Evolutionary conservation across 2,797 vertebrate genomes (phyloP).

Genomic region (Rhinogobio ventralis): DNA sequence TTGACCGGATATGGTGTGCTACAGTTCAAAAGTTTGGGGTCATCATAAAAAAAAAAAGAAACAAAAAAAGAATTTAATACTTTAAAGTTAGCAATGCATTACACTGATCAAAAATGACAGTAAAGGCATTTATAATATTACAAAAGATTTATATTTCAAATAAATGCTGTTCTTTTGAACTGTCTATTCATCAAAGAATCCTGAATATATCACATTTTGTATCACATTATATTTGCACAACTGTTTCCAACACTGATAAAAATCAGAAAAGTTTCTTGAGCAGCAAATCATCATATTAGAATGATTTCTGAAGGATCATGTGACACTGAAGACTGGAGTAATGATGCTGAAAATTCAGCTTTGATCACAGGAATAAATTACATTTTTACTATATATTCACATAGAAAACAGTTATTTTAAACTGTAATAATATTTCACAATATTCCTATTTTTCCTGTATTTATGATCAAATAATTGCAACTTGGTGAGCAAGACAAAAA

Average conservation of each 20-base stretch:
- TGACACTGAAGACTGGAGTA: too few species aligned
- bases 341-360: too few species aligned
- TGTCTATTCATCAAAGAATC: too few species aligned
- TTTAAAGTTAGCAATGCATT: not conserved
- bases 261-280: too few species aligned
- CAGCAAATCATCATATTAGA: too few species aligned
- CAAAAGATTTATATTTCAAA: not conserved
- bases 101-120: not conserved
- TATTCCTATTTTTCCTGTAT: not conserved
- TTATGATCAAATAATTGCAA: not conserved
- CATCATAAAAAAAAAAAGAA: not conserved
- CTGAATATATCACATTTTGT: too few species aligned
- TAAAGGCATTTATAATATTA: not conserved
- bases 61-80: not conserved
- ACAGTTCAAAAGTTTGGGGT: not conserved
- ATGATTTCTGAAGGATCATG: too few species aligned
- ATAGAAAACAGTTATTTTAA: not conserved
- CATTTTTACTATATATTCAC: not conserved
- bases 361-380: too few species aligned
- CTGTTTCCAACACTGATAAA: too few species aligned
- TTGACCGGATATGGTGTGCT: not conserved
- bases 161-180: too few species aligned
- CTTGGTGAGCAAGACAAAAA: not conserved
- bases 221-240: too few species aligned
- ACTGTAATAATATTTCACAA: not conserved